A percentile compares a stretch with the other conserved stretches of the same genome.
phyloP scores from a whole-genome alignment of 2,888 invertebrate species.

The Calephelis perditalis region DNA sequence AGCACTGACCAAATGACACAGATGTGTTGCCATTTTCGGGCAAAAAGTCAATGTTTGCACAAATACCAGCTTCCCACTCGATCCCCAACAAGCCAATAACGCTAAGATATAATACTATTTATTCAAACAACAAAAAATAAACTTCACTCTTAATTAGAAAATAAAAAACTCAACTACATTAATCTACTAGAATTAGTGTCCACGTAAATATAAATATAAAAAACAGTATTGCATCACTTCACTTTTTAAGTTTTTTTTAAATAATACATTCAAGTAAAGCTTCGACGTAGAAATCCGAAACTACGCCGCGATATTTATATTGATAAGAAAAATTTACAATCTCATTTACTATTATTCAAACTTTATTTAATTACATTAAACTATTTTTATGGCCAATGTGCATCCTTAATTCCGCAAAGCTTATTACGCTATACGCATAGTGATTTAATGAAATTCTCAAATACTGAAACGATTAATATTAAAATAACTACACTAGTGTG shows the following conservation, averaged over 20 bases:
- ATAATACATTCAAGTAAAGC: slow-evolving; percentile 45
- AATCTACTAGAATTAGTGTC: slow-evolving; percentile 40
- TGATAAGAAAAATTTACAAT: slow-evolving; percentile 29
- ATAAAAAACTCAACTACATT: slow-evolving; percentile 51
- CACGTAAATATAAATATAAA: slow-evolving; percentile 59
- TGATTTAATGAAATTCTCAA: slow-evolving; percentile 40
- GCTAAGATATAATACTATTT: slow-evolving; percentile 44
- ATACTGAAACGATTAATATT: slow-evolving; percentile 53
- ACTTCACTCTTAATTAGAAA: slow-evolving; percentile 45
- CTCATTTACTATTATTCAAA: slow-evolving; percentile 31
- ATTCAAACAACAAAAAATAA: slow-evolving; percentile 54
- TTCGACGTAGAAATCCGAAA: slow-evolving; percentile 51
- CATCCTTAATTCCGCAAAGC: slow-evolving; percentile 53
- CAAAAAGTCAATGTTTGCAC: slow-evolving; percentile 6
- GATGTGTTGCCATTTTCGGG: not conserved
- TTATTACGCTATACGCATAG: slow-evolving; percentile 46
- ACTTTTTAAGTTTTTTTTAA: slow-evolving; percentile 33
- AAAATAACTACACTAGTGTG: slow-evolving; percentile 41
- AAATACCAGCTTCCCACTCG: not conserved
- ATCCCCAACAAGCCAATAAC: slow-evolving; percentile 43
- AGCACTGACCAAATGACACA: not conserved
- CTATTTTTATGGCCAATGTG: slow-evolving; percentile 60
- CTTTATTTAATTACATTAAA: slow-evolving; percentile 38
- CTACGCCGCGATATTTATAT: slow-evolving; percentile 38
- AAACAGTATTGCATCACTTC: slow-evolving; percentile 41